Evolutionary conservation across 2,888 invertebrate species (phyloP).

Genomic region (Aradus depressus): DNA sequence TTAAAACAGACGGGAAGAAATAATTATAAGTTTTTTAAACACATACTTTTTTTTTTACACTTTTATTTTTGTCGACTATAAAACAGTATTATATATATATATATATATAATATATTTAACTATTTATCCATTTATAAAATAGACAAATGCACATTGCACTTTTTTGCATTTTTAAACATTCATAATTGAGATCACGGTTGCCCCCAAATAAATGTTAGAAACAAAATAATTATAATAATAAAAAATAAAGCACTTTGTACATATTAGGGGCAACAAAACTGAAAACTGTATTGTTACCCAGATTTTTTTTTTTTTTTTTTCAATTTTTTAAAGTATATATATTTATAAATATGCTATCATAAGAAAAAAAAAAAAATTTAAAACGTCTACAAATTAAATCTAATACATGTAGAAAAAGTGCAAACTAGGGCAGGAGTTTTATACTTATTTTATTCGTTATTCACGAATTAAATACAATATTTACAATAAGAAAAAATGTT

Average conservation of each 20-base stretch:
- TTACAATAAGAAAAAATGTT: slow-evolving; percentile 22
- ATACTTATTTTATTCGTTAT: slow-evolving; percentile 16
- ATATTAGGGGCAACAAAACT: slow-evolving; percentile 16
- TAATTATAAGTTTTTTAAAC: no score
- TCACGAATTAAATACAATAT: slow-evolving; percentile 25
- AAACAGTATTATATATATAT: slow-evolving; percentile 17
- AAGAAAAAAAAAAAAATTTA: slow-evolving; percentile 16
- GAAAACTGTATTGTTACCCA: slow-evolving; percentile 14
- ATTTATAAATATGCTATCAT: background rate
- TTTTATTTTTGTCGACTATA: slow-evolving; percentile 17
- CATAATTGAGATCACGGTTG: slow-evolving; percentile 26
- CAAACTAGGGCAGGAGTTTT: slow-evolving; percentile 31
- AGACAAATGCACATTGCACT: slow-evolving; percentile 28
- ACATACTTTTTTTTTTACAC: slow-evolving; percentile 7
- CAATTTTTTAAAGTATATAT: no score
- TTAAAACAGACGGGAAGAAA: slow-evolving; percentile 15
- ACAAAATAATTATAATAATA: no score
- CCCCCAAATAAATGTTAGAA: slow-evolving; percentile 13
- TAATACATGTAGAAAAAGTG: slow-evolving; percentile 30
- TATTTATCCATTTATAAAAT: slow-evolving; percentile 28
- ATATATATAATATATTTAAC: slow-evolving; percentile 17
- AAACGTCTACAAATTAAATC: slow-evolving; percentile 24
- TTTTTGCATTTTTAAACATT: no score
- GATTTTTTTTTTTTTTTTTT: background rate
- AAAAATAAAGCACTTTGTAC: slow-evolving; percentile 19